Evolutionary conservation across 1,140 invertebrate genomes (phyloP), one percentile per base, ranked within the genome.

Genomic region (Adelges cooleyi): DNA sequence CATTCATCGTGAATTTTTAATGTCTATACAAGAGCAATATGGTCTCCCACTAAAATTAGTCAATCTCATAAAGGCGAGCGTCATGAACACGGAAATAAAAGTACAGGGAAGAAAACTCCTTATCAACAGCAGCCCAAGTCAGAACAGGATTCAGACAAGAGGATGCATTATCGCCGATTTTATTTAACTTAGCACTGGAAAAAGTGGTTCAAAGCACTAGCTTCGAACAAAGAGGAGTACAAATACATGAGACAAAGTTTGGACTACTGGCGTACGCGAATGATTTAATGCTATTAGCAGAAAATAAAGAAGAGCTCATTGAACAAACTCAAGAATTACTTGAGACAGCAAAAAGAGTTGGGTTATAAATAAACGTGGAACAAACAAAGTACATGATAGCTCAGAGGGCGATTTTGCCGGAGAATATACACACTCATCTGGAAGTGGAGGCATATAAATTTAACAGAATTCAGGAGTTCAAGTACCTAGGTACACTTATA

Each of bases 1-100:
- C 25, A 67, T 67, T n/a, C 25, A 22, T 40, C 44, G 54, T 48
- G 54, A 65, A 22, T 36, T 23, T 46, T 36, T 48, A 42, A 67
- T 50, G 51, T 8, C 36, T 18, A 23, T 6, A 51, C 59, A 33
- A 46, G 33, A 42, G 18, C 38, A 48, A 66, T 23, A 53, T 20
- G 13, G 46, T 65, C 18, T 38, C 20, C 17, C n/a, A 17, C 48
- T 50, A 66, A 62, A 50, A 62, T 42, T 65, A 20, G 50, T 66
- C 44, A 29, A 51, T 36, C 49, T 40, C 46, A 40, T 25, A 29
- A 52, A 36, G 36, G 33, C 10, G 13, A 27, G 46, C 22, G 46
- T 22, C 4, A 51, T 20, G 18, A 36, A 18, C 2, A 36, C 33
- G 17, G 17, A 66, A 33, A 51, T 33, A 20, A 50, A 51, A 66